These are phyloP conservation scores for Cephus cinctus DNA, from an alignment of 1,140 invertebrate species.

Conservation along the genomic window DNA sequence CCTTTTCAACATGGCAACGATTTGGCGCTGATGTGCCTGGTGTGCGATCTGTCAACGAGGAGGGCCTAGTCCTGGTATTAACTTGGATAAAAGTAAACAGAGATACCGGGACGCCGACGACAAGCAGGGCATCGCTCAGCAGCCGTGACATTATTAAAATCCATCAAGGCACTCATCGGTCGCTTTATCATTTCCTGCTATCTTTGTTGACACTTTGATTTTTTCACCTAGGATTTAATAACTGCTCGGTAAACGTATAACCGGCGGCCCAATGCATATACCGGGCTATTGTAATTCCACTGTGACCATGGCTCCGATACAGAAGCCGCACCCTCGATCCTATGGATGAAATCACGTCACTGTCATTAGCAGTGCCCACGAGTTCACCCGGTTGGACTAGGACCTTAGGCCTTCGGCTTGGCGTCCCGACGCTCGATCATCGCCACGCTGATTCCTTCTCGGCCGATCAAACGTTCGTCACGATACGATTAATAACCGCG, in stretches of 20 bases:
- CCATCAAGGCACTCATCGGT: not conserved
- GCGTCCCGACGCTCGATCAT: constrained; percentile 24
- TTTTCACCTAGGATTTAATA: constrained; percentile 12
- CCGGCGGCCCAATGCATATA: not conserved
- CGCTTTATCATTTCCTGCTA: constrained; percentile 21
- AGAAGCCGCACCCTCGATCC: no score
- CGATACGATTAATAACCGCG: constrained; percentile 39
- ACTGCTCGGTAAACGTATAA: constrained; percentile 15
- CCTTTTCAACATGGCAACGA: constrained; percentile 19
- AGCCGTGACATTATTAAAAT: constrained; percentile 30
- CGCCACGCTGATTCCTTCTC: constrained; percentile 21
- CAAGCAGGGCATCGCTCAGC: constrained; percentile 22
- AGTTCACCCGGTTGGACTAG: not conserved
- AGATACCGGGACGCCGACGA: constrained; percentile 10
- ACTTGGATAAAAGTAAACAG: constrained; percentile 14
- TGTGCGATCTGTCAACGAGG: constrained; percentile 6
- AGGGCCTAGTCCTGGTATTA: constrained; percentile 13
- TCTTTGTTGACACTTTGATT: constrained; percentile 17
- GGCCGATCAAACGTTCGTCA: constrained; percentile 36
- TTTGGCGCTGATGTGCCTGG: constrained; percentile 9
- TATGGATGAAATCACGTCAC: no score
- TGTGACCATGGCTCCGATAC: no score
- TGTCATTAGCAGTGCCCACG: not conserved
- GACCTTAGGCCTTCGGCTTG: no score
- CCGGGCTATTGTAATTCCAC: constrained; percentile 7